Base-by-base conservation (phyloP, 1,140 invertebrate species). In the Acyrthosiphon pisum region DNA sequence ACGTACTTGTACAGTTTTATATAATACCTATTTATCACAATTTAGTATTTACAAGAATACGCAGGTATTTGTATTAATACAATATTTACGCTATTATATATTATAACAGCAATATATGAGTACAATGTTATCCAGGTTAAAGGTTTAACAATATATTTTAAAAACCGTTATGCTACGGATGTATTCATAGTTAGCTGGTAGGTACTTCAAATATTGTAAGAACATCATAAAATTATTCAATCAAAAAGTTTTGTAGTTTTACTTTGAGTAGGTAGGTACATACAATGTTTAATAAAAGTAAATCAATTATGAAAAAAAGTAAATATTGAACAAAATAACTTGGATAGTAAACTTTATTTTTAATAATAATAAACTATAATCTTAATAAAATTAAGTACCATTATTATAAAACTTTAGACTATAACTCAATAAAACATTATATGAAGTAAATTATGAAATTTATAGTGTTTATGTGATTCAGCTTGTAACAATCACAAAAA, bases 301-400 rank as follows among this genome's bases (percentile, higher is more conserved):
- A 76, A 76, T 76, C 60, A 76, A 76, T 76, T 76, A 76, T 76
- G 60, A 76, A 76, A 76, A 53, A n/a, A n/a, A n/a, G 60, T 76
- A n/a, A 76, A 76, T 76, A 76, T 76, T 76, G 60, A 76, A 76
- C 60, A 76, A 76, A 76, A 76, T 76, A 76, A 76, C 30, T 76
- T n/a, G 14, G 60, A 76, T 76, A 20, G n/a, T 76, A 76, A 76
- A 76, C 60, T 76, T 76, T 76, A 76, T 76, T 76, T 76, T 76
- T 76, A 76, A 76, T 76, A 76, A 76, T 76, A n/a, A 76, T 76
- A n/a, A 76, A n/a, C 60, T 4, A 76, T n/a, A n/a, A 76, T 76
- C 60, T 76, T 76, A 76, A 76, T 76, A 76, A n/a, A 6, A 76
- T 76, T 76, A 76, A 76, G 30, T 76, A 76, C n/a, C 60, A 76